Conservation (phyloP, 1,140 invertebrate genomes). For the Thaumetopoea pityocampa region DNA sequence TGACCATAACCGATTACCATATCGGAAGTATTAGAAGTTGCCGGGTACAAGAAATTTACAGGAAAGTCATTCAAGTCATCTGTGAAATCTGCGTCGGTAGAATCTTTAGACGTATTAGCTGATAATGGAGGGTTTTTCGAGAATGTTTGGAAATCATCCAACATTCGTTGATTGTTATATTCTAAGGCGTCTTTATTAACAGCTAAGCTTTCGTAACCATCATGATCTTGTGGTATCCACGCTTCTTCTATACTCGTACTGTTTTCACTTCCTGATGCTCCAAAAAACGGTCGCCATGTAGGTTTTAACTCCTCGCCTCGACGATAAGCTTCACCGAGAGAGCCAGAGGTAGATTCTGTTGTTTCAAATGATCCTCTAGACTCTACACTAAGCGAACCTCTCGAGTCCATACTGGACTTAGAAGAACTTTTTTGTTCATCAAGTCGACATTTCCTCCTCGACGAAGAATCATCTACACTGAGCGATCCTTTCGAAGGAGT, state of each 20-base stretch:
- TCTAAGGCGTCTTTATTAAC: conserved; percentile 68
- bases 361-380: conserved; percentile 82
- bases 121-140: conserved; percentile 75
- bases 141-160: conserved; percentile 74
- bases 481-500: conserved; percentile 71
- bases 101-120: conserved; percentile 78
- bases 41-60: conserved; percentile 82
- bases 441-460: conserved; percentile 60
- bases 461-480: conserved; percentile 71
- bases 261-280: conserved; percentile 83
- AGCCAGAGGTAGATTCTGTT: conserved; percentile 85
- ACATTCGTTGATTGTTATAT: conserved; percentile 62
- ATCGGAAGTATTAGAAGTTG: conserved; percentile 77
- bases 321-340: conserved; percentile 80
- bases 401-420: conserved; percentile 79
- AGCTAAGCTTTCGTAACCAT: conserved; percentile 76
- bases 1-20: conserved; percentile 82
- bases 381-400: conserved; percentile 79
- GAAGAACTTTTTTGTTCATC: conserved; percentile 76
- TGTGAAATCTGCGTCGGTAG: conserved; percentile 80
- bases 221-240: conserved; percentile 85
- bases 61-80: conserved; percentile 86
- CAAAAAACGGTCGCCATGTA: conserved; percentile 88
- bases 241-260: conserved; percentile 89
- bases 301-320: conserved; percentile 82